Evolutionary conservation across 2,113 vertebrate genomes (phyloP).

Genomic region (Nettapus auritus): DNA sequence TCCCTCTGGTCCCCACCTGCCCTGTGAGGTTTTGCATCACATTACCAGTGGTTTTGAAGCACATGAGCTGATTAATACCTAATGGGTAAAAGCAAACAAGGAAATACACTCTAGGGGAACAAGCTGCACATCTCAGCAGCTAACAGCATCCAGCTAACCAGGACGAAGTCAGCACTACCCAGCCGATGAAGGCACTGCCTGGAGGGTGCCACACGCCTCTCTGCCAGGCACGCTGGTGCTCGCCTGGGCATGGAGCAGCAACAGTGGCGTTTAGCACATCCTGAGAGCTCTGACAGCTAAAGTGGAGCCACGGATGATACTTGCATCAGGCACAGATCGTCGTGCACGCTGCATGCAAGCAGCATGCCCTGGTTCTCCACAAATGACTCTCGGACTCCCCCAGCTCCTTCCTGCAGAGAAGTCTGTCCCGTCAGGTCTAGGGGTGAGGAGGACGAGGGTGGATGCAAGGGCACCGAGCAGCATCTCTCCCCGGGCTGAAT

Average conservation of each 20-base stretch:
- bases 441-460: neutral
- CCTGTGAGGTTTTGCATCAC: neutral
- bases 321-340: neutral
- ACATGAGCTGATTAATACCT: neutral
- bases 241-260: accelerated
- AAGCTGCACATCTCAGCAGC: neutral
- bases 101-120: neutral
- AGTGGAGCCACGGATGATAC: neutral
- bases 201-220: neutral
- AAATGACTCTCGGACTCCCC: neutral
- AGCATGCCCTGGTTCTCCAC: neutral
- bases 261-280: accelerated
- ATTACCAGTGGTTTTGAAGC: neutral
- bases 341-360: neutral
- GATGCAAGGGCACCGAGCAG: neutral
- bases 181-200: neutral
- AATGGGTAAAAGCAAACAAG: neutral
- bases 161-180: neutral
- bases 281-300: constrained; percentile 2
- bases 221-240: neutral
- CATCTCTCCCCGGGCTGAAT: neutral
- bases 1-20: no score
- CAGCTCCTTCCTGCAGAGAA: neutral
- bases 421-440: neutral
- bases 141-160: neutral